Evolutionary conservation across 2,888 invertebrate species (phyloP).

Genomic region (Tetheella fluctuosa): DNA sequence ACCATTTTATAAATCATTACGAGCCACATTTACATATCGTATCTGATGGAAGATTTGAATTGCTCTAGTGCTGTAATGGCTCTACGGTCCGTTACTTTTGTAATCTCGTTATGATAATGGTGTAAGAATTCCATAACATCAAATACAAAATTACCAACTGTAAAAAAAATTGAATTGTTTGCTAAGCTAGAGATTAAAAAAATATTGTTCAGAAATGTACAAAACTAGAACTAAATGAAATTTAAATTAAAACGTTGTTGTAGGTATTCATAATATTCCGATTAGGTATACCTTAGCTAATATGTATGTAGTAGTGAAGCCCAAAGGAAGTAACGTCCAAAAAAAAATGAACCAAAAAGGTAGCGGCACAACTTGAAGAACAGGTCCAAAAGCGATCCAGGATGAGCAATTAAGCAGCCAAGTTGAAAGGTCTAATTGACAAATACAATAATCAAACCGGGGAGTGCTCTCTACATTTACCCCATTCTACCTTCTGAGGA

Average conservation of each 20-base stretch:
- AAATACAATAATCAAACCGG: constrained; percentile 44
- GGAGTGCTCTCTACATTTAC: constrained; percentile 32
- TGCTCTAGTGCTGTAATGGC: constrained; percentile 19
- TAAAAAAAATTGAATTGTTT: constrained; percentile 12
- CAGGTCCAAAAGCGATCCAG: constrained; percentile 38
- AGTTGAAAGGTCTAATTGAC: constrained; percentile 56
- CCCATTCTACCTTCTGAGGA: constrained; percentile 18
- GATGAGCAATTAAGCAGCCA: constrained; percentile 48
- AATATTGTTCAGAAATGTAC: constrained; percentile 1
- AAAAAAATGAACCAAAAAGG: constrained; percentile 29
- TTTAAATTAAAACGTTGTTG: not conserved
- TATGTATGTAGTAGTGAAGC: constrained; percentile 22
- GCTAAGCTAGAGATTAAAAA: constrained; percentile 21
- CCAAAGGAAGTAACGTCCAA: constrained; percentile 18
- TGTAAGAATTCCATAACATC: constrained; percentile 15
- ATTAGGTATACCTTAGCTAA: not conserved
- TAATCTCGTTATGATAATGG: constrained; percentile 24
- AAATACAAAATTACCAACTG: not conserved
- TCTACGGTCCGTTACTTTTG: constrained; percentile 23
- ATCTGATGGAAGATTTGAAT: constrained; percentile 39
- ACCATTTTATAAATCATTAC: constrained; percentile 45
- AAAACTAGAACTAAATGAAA: not conserved
- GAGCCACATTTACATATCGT: constrained; percentile 34
- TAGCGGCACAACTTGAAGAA: constrained; percentile 40
- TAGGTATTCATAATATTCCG: not conserved